phyloP scores from a whole-genome alignment of 2,888 invertebrate species.

The Dynastes maya region DNA sequence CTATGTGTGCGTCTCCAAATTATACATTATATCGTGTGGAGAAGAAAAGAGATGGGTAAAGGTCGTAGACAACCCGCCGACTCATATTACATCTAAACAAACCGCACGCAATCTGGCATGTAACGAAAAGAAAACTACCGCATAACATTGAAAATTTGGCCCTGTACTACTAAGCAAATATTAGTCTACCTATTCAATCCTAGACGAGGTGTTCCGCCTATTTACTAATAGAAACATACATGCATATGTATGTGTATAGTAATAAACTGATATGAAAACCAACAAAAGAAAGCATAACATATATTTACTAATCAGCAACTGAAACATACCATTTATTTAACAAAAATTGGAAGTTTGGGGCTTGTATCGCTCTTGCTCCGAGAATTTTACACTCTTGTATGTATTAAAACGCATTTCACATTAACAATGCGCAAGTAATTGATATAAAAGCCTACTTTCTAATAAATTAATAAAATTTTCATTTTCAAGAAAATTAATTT shows the following conservation, averaged over 20 bases:
- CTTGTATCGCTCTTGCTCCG: no score
- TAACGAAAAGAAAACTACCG: slow-evolving; percentile 45
- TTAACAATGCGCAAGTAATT: no score
- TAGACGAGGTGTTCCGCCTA: slow-evolving; percentile 23
- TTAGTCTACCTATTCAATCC: slow-evolving; percentile 26
- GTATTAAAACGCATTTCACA: no score
- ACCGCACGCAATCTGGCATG: slow-evolving; percentile 45
- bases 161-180: slow-evolving; percentile 39
- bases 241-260: background rate
- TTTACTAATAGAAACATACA: slow-evolving; percentile 22
- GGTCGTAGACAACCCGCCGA: slow-evolving; percentile 43
- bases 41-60: slow-evolving; percentile 44
- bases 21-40: slow-evolving; percentile 53
- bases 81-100: slow-evolving; percentile 47
- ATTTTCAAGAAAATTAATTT: no score
- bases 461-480: no score
- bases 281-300: no score
- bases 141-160: slow-evolving; percentile 41
- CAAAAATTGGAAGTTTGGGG: no score
- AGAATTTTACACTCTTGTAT: no score
- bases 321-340: no score
- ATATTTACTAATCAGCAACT: no score
- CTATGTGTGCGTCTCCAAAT: slow-evolving; percentile 52
- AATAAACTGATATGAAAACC: background rate
- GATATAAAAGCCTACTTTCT: no score